Evolutionary conservation across 1,140 invertebrate genomes (phyloP).

Genomic region (Monomorium pharaonis): DNA sequence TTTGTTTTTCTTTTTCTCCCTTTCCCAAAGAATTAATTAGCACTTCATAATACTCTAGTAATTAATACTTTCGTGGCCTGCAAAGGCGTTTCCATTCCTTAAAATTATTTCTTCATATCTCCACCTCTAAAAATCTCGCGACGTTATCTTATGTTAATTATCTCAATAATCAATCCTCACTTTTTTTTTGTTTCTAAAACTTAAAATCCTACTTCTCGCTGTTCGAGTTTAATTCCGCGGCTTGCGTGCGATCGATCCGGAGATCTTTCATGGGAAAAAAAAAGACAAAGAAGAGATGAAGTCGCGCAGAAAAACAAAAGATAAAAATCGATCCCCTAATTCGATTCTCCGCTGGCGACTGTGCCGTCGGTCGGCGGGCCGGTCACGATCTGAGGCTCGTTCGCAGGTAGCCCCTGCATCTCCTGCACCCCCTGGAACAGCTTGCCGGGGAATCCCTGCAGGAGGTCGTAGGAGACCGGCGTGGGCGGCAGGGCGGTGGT

Average conservation of each 20-base stretch:
- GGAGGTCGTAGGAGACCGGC: constrained; percentile 83
- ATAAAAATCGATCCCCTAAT: constrained; percentile 66
- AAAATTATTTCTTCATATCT: not conserved
- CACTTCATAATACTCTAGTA: constrained; percentile 7
- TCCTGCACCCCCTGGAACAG: constrained; percentile 84
- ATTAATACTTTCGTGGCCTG: constrained; percentile 33
- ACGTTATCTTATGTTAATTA: not conserved
- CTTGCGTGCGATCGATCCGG: not conserved
- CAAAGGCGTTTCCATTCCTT: not conserved
- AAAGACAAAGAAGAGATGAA: not conserved
- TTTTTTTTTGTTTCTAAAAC: not conserved
- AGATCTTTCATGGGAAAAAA: not conserved
- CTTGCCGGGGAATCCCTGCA: constrained; percentile 83
- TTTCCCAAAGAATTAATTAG: not conserved
- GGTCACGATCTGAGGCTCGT: constrained; percentile 73
- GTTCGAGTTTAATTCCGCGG: not conserved
- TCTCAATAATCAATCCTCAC: not conserved
- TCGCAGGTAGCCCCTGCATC: constrained; percentile 76
- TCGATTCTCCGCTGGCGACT: constrained; percentile 79
- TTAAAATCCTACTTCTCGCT: not conserved
- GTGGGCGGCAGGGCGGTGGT: constrained; percentile 83
- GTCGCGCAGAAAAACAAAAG: not conserved
- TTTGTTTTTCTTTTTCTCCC: not conserved
- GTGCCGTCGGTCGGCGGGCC: constrained; percentile 76
- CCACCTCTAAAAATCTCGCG: not conserved